Base-by-base conservation (phyloP, 1,140 invertebrate species). In the Zophobas atratus region DNA sequence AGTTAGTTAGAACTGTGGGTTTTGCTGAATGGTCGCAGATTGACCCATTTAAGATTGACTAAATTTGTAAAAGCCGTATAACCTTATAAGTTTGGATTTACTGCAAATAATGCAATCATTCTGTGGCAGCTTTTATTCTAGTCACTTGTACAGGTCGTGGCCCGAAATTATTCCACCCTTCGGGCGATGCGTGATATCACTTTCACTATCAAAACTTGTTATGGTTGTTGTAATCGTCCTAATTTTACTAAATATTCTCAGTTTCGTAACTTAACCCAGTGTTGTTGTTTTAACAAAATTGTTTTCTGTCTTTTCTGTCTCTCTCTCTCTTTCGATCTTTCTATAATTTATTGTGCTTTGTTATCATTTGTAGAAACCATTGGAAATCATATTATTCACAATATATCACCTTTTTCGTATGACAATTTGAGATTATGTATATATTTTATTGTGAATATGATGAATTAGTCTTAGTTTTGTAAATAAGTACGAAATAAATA, bases 351-450 rank as follows among this genome's bases (percentile, higher is more conserved):
- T 67, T 67, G 43, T 43, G 60, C 3, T 35, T 60, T 60, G 6
- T 20, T 67, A 51, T 56, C 75, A 77, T 77, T 76, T 70, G 67
- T 77, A 70, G 70, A 77, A 77, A 43, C 43, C 60, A 67, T 67
- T 67, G 38, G 20, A 67, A 67, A 67, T 67, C 60, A 67, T 67
- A 43, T 32, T 67, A 67, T 67, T 67, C 60, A 67, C 60, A 67
- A 67, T 67, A 51, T 51, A 60, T 43, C n/a, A 43, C 60, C 34
- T 70, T 48, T 71, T 67, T 78, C 70, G 57, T 75, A 73, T 71
- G 60, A 63, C 77, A 78, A 78, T 78, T 78, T 78, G 77, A 78
- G 70, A 78, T 78, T 77, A 46, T 67, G 71, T 73, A 73, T 38
- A 73, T 67, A 67, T 43, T 67, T 73, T 56, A 73, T 73, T 73